Percentiles rank a stretch among this genome's conserved stretches.
These are phyloP conservation scores for Hyaena hyaena DNA, from an alignment of 2,113 vertebrate genomes.

Conservation along the genomic window DNA sequence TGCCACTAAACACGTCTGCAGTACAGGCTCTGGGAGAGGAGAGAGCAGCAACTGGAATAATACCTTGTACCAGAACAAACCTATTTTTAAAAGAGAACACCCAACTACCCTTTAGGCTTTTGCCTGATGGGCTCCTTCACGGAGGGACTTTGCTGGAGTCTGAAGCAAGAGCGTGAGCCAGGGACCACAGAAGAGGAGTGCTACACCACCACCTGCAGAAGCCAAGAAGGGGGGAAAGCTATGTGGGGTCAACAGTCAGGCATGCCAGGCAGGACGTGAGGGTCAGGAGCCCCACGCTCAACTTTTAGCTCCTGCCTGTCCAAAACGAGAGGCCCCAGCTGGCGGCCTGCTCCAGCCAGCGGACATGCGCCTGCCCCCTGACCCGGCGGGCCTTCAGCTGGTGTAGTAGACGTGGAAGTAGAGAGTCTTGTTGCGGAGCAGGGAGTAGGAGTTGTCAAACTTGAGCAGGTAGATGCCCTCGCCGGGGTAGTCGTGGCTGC, in stretches of 20 bases:
- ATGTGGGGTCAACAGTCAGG: constrained; percentile 67
- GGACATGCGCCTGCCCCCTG: not conserved
- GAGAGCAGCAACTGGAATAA: not conserved
- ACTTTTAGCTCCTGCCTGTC: constrained; percentile 44
- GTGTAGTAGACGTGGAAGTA: constrained; percentile 98
- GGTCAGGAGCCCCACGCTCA: constrained; percentile 44
- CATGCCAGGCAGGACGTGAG: constrained; percentile 57
- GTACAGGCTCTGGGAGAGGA: constrained; percentile 3
- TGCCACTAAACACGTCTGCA: not conserved
- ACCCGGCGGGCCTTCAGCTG: constrained; percentile 77
- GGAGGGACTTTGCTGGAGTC: constrained; percentile 65
- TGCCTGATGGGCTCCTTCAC: constrained; percentile 47
- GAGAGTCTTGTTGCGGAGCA: constrained; percentile 98
- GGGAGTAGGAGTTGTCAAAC: constrained; percentile 98
- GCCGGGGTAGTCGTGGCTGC: constrained; percentile 96
- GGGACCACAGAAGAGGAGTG: constrained; percentile 53
- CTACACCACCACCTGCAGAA: constrained; percentile 68
- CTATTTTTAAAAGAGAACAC: not conserved
- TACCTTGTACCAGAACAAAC: not conserved
- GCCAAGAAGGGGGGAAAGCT: constrained; percentile 58
- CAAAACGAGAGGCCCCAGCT: constrained; percentile 48
- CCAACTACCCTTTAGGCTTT: constrained; percentile 47
- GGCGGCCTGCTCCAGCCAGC: constrained; percentile 76
- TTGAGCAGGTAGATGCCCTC: constrained; percentile 98
- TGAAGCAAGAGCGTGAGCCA: constrained; percentile 63